Base-by-base conservation (phyloP, 2,113 vertebrate species). In the Ophthalmolycus amberensis region DNA sequence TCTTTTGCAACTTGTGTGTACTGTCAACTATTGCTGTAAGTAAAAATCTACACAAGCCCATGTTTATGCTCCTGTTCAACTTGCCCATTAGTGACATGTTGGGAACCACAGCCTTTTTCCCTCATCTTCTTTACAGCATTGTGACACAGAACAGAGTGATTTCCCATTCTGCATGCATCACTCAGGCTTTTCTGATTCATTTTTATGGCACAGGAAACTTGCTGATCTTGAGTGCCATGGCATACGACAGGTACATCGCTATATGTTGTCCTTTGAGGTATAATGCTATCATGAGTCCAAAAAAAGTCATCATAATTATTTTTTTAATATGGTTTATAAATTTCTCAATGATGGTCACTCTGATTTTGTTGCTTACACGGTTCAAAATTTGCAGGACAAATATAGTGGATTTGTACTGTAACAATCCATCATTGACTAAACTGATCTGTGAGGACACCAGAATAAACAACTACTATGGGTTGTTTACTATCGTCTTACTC, bases 241-340 rank as follows among this genome's bases (percentile, higher is more conserved):
- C 93, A 11, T 94, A 89, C 32, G 93, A 95, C 77, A 85, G 94
- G 74, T 94, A 94, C 32, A 12, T 93, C 9, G 93, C 94, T 9
- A 92, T 95, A 69, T 94, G 93, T 68, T 76, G 14, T 58, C 93
- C 93, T 58, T 67, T 94, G 66, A 91, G 83, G 46, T 94, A 94
- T 62, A 90, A 91, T 29, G 15, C 76, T 2, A 85, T 92, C 38
- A 93, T 93, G 91, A 88, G 5, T 58, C 40, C 77, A 46, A 10
- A 48, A 3, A 88, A 25, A 5, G 15, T 93, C 9, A 37, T 88
- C 0, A 92, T 20, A 84, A 87, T 94, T 0, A 91, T 91, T 10
- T 1, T 82, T 50, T 3, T 38, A 1, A 62, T 88, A 16, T 95
- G 93, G 92, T 4, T 92, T 0, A 0, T 84, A 1, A 46, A 68